Percentiles rank a stretch among this genome's conserved stretches.
Evolutionary conservation across 2,113 vertebrate genomes (phyloP).

Genomic region (Antigone vipio): DNA sequence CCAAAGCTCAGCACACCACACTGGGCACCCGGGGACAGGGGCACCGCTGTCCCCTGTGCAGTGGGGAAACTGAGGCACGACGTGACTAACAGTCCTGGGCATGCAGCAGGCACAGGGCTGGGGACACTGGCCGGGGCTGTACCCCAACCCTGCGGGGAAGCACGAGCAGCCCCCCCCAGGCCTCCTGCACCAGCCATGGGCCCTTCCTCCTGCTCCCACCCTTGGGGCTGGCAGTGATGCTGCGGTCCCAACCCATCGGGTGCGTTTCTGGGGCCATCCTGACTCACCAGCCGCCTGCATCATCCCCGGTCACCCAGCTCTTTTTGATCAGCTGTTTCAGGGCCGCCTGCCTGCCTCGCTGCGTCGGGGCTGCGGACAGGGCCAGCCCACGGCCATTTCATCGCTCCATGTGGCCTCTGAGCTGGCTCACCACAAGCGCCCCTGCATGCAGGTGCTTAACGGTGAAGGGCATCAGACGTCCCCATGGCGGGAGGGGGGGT

Average conservation of each 20-base stretch:
- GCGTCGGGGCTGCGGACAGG: rapidly evolving
- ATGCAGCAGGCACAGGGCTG: background rate
- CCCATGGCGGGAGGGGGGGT: rapidly evolving
- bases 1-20: rapidly evolving
- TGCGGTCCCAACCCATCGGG: background rate
- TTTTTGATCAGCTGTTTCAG: background rate
- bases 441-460: rapidly evolving
- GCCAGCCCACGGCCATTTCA: background rate
- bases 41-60: rapidly evolving
- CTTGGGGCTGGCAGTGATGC: background rate
- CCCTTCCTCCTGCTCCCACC: rapidly evolving
- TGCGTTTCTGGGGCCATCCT: background rate
- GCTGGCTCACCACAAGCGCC: rapidly evolving
- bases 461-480: rapidly evolving
- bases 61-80: background rate
- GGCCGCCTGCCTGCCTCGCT: rapidly evolving
- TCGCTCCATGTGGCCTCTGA: rapidly evolving
- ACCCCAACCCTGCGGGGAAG: rapidly evolving
- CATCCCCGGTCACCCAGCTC: background rate
- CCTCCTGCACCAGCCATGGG: background rate
- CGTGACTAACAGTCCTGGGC: rapidly evolving
- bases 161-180: rapidly evolving
- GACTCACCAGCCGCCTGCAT: background rate
- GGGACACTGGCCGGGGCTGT: background rate
- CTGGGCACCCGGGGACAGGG: background rate